Evolutionary conservation across 2,113 vertebrate genomes (phyloP), one percentile per base, ranked within the genome.

Genomic region (Indicator indicator): DNA sequence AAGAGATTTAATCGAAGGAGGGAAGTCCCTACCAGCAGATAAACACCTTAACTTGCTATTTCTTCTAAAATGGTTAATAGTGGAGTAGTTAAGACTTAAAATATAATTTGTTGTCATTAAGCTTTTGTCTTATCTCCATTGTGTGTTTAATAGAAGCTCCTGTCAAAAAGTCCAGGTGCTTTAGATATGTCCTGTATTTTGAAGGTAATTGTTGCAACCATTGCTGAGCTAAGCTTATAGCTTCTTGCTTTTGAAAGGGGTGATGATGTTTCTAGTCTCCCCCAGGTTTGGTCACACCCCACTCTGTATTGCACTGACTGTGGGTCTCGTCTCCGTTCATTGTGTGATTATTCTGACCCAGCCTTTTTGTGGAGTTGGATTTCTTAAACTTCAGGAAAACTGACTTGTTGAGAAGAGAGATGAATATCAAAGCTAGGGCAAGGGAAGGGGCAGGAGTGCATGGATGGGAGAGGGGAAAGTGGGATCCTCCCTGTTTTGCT

Each of bases 41-140:
- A 93, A 96, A 95, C 84, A 92, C 73, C 91, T 96, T 94, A 95
- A 89, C 93, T 96, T 93, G 92, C 87, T 94, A 44, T 93, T 96
- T 96, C 55, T 85, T 50, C 55, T 62, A 91, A 95, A 96, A 91
- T 3, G 36, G 59, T 91, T 93, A 96, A 91, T 92, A 91, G 28
- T 81, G 82, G 89, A 85, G 83, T 91, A 94, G 90, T 94, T 96
- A 94, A 96, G 65, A 91, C 59, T 80, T 87, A 83, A 92, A 92
- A 82, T 85, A 85, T 80, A 93, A 94, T 94, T 96, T 93, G 75
- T 92, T 86, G 72, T 71, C 92, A 80, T 95, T 94, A 93, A 95
- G 87, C 71, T 93, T 95, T 94, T 91, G 89, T 87, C 70, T 96
- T 91, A 78, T 72, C 59, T 83, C 81, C 65, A 83, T 79, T 75